Percentiles rank a stretch among this genome's conserved stretches.
Conservation (phyloP, 92 coral and sea anemone species). For the Phenganax stokvisi region DNA sequence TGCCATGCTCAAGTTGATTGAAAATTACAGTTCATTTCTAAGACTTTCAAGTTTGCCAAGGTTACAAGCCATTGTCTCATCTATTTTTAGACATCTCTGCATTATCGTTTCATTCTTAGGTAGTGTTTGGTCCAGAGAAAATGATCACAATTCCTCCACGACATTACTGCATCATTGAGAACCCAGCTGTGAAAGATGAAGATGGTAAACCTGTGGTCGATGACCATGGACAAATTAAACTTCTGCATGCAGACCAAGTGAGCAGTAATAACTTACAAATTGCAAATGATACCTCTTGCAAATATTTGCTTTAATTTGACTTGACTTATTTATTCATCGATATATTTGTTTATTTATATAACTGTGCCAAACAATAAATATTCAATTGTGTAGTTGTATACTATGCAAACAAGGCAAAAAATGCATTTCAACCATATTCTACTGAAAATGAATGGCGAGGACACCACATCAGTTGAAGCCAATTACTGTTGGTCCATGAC, state of each 20-base stretch:
- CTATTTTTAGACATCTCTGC: no score
- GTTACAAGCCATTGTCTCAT: not conserved
- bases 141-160: conserved; percentile 98
- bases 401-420: no score
- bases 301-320: no score
- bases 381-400: no score
- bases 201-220: conserved; percentile 71
- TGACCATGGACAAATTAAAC: conserved; percentile 81
- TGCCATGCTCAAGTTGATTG: no score
- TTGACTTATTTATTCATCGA: no score
- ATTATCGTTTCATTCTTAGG: conserved; percentile 37
- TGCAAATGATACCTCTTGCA: no score
- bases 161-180: conserved; percentile 86
- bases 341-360: no score
- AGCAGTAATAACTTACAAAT: not conserved
- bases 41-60: no score
- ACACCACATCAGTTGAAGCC: not conserved
- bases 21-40: no score
- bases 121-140: conserved; percentile 92
- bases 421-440: no score
- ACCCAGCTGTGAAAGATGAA: conserved; percentile 79
- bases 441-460: not conserved
- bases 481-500: not conserved
- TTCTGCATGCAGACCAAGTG: conserved; percentile 98
- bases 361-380: no score